phyloP scores from a whole-genome alignment of 2,113 vertebrate genomes.

The Lamprotornis superbus region DNA sequence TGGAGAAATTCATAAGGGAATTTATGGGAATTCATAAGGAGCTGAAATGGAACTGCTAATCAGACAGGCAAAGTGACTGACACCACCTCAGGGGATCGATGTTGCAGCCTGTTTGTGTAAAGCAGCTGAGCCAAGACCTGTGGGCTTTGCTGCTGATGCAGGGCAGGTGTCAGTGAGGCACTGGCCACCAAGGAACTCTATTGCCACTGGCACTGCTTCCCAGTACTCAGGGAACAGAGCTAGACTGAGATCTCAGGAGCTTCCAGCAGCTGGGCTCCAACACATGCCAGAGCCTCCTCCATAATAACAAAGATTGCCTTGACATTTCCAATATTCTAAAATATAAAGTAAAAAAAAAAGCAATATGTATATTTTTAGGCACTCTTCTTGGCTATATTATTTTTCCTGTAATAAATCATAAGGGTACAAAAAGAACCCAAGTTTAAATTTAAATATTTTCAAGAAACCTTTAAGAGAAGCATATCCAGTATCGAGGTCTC shows the following conservation, averaged over 20 bases:
- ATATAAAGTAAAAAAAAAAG: neutral
- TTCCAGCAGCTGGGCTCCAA: neutral
- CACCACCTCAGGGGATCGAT: fast-evolving
- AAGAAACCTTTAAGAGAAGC: neutral
- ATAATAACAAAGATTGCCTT: neutral
- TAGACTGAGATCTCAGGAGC: neutral
- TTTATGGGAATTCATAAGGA: neutral
- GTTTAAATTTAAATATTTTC: slow-evolving; percentile 3
- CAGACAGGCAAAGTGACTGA: neutral
- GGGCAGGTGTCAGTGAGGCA: neutral
- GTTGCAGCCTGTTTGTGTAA: neutral
- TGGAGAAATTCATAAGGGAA: neutral
- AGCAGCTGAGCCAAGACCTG: neutral
- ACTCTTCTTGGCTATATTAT: neutral
- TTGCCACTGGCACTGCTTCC: neutral
- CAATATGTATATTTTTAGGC: neutral
- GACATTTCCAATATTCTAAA: slow-evolving; percentile 14
- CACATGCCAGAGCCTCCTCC: neutral
- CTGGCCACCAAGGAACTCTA: neutral
- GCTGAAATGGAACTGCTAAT: neutral
- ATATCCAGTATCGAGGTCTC: neutral
- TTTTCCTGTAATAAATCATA: slow-evolving; percentile 10
- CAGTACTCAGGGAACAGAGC: neutral
- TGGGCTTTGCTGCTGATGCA: neutral
- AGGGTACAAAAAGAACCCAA: neutral